These are phyloP conservation scores for Archivesica marissinica DNA, from an alignment of 1,140 invertebrate genomes.

Conservation along the genomic window DNA sequence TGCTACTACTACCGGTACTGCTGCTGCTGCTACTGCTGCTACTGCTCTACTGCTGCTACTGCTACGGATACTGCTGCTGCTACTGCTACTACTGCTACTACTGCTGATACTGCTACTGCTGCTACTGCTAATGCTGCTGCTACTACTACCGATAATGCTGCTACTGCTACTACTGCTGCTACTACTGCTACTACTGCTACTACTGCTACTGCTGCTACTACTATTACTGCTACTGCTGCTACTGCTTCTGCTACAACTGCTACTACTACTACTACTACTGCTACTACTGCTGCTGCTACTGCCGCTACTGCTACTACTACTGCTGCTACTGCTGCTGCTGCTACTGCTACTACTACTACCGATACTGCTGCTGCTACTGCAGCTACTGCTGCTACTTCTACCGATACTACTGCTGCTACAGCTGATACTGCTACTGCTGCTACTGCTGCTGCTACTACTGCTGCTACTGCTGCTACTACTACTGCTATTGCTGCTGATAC, in stretches of 20 bases:
- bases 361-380: conserved; percentile 49
- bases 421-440: conserved; percentile 28
- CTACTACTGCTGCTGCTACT: conserved; percentile 59
- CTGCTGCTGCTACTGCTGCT: conserved; percentile 23
- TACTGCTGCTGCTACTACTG: conserved; percentile 23
- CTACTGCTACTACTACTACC: conserved; percentile 49
- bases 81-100: conserved; percentile 37
- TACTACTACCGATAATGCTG: conserved; percentile 36
- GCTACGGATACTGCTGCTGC: conserved; percentile 24
- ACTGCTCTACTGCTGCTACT: conserved; percentile 38
- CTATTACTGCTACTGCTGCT: conserved; percentile 47
- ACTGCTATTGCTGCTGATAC: conserved; percentile 23
- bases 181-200: conserved; percentile 30
- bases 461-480: conserved; percentile 37
- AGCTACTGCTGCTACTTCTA: conserved; percentile 41
- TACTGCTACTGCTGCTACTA: conserved; percentile 57
- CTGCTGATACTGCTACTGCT: conserved; percentile 12
- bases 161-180: conserved; percentile 44
- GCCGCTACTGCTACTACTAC: conserved; percentile 30
- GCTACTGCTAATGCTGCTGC: conserved; percentile 46
- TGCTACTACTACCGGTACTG: conserved; percentile 28
- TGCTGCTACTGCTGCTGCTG: conserved; percentile 35
- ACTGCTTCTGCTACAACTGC: conserved; percentile 41
- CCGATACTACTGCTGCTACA: conserved; percentile 49
- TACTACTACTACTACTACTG: conserved; percentile 55